Conservation (phyloP, 1,140 invertebrate genomes). For the Euura lappo region DNA sequence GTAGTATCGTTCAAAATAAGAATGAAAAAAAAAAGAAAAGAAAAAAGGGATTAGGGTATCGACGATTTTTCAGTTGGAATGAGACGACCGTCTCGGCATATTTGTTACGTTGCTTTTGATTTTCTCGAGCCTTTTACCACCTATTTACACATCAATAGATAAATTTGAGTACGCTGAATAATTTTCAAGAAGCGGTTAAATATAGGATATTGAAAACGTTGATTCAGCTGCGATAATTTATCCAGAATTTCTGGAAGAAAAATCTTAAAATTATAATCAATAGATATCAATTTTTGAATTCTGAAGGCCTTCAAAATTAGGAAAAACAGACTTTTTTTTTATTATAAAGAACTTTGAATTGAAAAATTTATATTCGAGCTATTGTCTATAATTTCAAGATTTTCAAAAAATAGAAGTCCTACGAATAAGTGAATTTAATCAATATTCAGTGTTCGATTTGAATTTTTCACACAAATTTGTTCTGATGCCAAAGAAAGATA, state of each 20-base stretch:
- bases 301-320: no score
- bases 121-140: slow-evolving; percentile 3
- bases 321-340: background rate
- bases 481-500: no score
- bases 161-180: background rate
- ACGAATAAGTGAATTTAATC: no score
- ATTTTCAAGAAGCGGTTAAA: background rate
- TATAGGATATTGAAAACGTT: background rate
- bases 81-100: background rate
- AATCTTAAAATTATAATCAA: slow-evolving; percentile 4
- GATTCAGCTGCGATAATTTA: no score
- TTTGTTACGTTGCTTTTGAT: background rate
- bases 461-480: no score
- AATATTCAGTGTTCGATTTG: no score
- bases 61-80: background rate
- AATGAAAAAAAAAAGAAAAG: no score
- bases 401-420: no score
- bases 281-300: background rate
- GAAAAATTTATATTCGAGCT: no score
- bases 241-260: background rate
- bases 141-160: background rate
- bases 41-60: background rate
- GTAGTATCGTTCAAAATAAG: background rate
- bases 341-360: no score
- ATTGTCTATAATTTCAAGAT: no score